Base-by-base conservation (phyloP, 2,888 invertebrate species). In the Acrobasis consociella region DNA sequence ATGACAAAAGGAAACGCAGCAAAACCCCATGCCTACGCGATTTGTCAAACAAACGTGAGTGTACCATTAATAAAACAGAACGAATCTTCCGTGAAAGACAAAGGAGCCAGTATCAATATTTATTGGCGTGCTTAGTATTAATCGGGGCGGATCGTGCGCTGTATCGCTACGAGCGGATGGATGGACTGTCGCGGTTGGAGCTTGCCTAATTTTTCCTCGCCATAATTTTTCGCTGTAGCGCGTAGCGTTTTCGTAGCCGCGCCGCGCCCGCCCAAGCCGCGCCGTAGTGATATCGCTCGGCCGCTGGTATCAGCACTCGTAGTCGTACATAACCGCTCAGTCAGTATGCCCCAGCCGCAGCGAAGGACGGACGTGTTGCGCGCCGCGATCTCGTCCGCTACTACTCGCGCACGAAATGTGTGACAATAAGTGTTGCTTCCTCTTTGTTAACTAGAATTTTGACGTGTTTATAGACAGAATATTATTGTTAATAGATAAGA, bases 401-500 rank as follows among this genome's bases (percentile, higher is more conserved):
- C 75, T 80, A 70, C 75, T 80, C 86, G 87, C 85, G 86, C 81
- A 88, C 86, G 89, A 76, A 92, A 91, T 83, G 89, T 91, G 90
- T 91, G 92, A 92, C 92, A 92, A 92, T 92, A 92, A 92, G 86
- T 90, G 89, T 90, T 88, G 86, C 91, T 91, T 90, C 91, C 89
- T 87, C 82, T 86, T 85, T 86, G 81, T 82, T 86, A 83, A 81
- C 72, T 83, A 83, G 79, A 75, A 81, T 84, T 86, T 84, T 77
- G 70, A 82, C 73, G 78, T 78, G 78, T 83, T 82, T 82, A 76
- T 80, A 79, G 67, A 75, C 72, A 66, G 51, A 67, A 74, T 66
- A 67, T 65, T 70, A 70, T 63, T 67, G 66, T 70, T 65, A 62
- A 62, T 69, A 64, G 64, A 65, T 65, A 64, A 68, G 65, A 64